Percentiles rank a stretch among this genome's conserved stretches.
These are phyloP conservation scores for Notocelia uddmanniana DNA, from an alignment of 2,888 invertebrate genomes.

Conservation along the genomic window DNA sequence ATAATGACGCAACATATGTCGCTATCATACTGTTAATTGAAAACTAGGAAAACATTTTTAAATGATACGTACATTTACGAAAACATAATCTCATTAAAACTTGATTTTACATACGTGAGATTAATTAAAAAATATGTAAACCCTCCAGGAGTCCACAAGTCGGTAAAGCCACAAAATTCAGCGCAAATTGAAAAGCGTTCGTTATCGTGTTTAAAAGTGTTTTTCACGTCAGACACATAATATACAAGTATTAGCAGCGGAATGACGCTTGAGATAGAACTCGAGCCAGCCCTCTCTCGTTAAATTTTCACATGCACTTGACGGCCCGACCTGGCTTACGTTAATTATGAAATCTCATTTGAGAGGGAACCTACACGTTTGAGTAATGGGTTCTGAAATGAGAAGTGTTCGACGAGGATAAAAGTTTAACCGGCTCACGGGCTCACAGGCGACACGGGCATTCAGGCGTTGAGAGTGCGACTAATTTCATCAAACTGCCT, in stretches of 20 bases:
- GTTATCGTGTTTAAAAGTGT: conserved; percentile 57
- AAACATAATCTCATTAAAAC: not conserved
- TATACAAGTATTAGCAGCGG: conserved; percentile 55
- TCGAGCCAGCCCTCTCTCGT: conserved; percentile 72
- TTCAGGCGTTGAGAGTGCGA: conserved; percentile 39
- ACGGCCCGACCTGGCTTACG: conserved; percentile 81
- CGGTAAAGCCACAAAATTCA: conserved; percentile 18
- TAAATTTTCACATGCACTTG: conserved; percentile 85
- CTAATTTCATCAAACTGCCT: conserved; percentile 11
- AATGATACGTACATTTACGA: not conserved
- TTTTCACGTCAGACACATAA: conserved; percentile 67
- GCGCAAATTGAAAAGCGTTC: conserved; percentile 35
- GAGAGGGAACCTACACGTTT: conserved; percentile 78
- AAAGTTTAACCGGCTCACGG: conserved; percentile 70
- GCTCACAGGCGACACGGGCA: conserved; percentile 38
- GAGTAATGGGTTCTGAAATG: conserved; percentile 79
- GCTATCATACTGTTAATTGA: too few species aligned
- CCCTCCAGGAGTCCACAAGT: conserved; percentile 14
- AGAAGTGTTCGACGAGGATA: conserved; percentile 68
- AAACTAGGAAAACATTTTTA: not conserved
- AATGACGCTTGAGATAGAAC: conserved; percentile 72
- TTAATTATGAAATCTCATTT: conserved; percentile 86
- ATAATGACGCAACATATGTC: too few species aligned
- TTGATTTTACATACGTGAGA: conserved; percentile 3
- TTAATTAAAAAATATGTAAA: conserved; percentile 33